phyloP scores from a whole-genome alignment of 2,888 invertebrate genomes.

The Brachyptera putata region DNA sequence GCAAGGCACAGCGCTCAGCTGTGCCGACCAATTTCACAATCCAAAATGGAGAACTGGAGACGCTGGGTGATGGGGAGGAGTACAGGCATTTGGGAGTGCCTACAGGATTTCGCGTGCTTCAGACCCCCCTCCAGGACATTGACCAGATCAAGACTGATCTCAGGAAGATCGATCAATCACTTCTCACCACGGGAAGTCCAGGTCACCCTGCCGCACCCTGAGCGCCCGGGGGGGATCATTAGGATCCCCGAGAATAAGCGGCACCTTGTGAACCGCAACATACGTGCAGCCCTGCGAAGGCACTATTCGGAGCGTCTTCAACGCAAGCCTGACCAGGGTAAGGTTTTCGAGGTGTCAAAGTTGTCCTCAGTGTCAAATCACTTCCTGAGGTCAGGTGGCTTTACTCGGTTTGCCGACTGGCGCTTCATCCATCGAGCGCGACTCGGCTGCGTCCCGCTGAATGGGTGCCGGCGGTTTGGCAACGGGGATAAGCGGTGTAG shows the following conservation, averaged over 20 bases:
- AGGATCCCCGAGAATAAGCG: no score
- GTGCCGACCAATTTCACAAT: background rate
- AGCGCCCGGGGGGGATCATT: no score
- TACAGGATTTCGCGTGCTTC: slow-evolving; percentile 36
- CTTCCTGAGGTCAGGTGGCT: slow-evolving; percentile 37
- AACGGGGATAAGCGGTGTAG: slow-evolving; percentile 33
- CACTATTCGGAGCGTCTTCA: slow-evolving; percentile 9
- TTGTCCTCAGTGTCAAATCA: slow-evolving; percentile 36
- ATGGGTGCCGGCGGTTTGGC: slow-evolving; percentile 27
- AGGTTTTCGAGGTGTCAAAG: no score
- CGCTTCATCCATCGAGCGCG: slow-evolving; percentile 42
- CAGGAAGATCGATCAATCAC: no score
- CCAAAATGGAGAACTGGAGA: background rate
- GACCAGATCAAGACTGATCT: slow-evolving; percentile 24
- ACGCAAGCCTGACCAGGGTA: slow-evolving; percentile 38
- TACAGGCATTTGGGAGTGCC: slow-evolving; percentile 40
- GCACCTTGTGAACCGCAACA: no score
- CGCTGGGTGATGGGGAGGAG: slow-evolving; percentile 28
- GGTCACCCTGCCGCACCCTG: no score
- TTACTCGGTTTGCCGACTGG: slow-evolving; percentile 42
- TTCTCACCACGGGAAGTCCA: no score
- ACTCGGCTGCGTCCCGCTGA: no score
- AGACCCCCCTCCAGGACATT: slow-evolving; percentile 28
- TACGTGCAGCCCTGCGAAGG: background rate
- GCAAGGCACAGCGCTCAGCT: background rate